These are phyloP conservation scores for Pedionomus torquatus DNA, from an alignment of 2,113 vertebrate species.

Conservation along the genomic window DNA sequence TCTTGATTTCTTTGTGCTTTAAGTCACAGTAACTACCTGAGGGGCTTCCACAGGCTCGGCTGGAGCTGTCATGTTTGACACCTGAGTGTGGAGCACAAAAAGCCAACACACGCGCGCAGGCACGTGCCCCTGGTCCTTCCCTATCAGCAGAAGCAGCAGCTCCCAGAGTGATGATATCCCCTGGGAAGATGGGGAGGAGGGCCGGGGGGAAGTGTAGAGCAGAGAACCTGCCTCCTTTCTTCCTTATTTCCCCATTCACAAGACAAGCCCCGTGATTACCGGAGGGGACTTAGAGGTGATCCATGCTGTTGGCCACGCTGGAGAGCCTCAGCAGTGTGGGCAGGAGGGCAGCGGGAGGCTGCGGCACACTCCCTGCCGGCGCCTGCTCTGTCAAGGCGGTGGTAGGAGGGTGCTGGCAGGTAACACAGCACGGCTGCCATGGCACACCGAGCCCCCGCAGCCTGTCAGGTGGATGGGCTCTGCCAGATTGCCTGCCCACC, in stretches of 20 bases:
- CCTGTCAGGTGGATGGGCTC: neutral
- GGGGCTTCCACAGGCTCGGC: neutral
- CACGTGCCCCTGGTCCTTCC: neutral
- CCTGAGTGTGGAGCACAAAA: neutral
- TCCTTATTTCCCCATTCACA: neutral
- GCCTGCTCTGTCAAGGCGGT: neutral
- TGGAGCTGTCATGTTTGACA: neutral
- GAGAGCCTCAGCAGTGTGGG: neutral
- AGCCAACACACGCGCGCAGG: neutral
- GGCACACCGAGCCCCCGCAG: fast-evolving
- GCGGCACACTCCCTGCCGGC: fast-evolving
- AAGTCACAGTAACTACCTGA: neutral
- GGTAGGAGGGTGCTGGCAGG: neutral
- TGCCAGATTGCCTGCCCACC: neutral
- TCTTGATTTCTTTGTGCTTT: neutral
- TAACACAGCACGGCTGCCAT: neutral
- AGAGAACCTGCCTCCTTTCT: neutral
- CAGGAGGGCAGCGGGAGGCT: neutral
- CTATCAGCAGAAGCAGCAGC: neutral
- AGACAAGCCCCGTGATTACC: fast-evolving
- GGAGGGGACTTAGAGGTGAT: too few relatives aligned
- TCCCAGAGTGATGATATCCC: neutral
- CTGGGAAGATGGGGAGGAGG: neutral
- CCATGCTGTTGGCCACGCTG: fast-evolving
- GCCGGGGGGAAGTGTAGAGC: fast-evolving